Evolutionary conservation across 2,888 invertebrate genomes (phyloP).

Genomic region (Melikaiella ostensackeni): DNA sequence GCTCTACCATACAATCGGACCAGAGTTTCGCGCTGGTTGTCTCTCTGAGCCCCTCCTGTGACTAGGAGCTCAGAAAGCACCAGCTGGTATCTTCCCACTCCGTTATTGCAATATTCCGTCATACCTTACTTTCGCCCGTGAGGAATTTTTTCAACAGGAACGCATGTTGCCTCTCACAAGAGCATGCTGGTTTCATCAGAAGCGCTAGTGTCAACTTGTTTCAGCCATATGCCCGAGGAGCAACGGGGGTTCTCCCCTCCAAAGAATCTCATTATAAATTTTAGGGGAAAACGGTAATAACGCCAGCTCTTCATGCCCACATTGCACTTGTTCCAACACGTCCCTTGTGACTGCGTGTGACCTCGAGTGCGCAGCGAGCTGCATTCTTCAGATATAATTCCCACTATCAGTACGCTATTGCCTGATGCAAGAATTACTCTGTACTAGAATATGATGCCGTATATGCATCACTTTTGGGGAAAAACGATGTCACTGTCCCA

Average conservation of each 20-base stretch:
- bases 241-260: slow-evolving; percentile 43
- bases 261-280: slow-evolving; percentile 55
- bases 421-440: neutral
- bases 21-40: slow-evolving; percentile 76
- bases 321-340: neutral
- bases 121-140: slow-evolving; percentile 76
- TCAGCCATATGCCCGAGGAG: slow-evolving; percentile 40
- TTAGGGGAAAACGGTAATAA: slow-evolving; percentile 72
- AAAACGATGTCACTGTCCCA: slow-evolving; percentile 75
- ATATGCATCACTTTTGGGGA: slow-evolving; percentile 71
- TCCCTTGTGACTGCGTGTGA: slow-evolving; percentile 17
- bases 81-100: slow-evolving; percentile 43
- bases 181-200: slow-evolving; percentile 61
- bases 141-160: slow-evolving; percentile 77
- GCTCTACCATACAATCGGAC: slow-evolving; percentile 56
- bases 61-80: slow-evolving; percentile 65
- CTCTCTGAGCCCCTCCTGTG: slow-evolving; percentile 74
- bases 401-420: neutral
- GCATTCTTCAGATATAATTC: neutral
- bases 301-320: slow-evolving; percentile 14
- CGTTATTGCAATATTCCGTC: slow-evolving; percentile 68
- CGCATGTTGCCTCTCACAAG: slow-evolving; percentile 69
- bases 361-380: neutral
- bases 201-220: slow-evolving; percentile 65
- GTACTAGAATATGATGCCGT: slow-evolving; percentile 6